Evolutionary conservation across 2,113 vertebrate genomes (phyloP), one percentile per base, ranked within the genome.

Genomic region (Aphyosemion australe): DNA sequence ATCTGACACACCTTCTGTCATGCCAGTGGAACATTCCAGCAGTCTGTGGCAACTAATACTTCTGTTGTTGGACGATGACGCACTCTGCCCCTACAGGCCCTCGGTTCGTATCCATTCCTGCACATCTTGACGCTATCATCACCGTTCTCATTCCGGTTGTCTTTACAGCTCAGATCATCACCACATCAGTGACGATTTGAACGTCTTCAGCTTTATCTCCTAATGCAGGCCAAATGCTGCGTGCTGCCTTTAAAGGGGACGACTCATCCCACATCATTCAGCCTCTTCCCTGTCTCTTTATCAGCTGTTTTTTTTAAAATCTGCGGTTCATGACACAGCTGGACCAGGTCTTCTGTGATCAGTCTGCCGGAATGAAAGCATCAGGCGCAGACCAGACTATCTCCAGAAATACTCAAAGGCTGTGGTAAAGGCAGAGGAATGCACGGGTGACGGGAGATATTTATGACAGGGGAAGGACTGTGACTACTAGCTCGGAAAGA

Each of bases 21-120:
- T 78, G 45, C 71, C 54, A 16, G 82, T 90, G 85, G 81, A 91
- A 92, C 89, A 92, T 92, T 93, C 89, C 91, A 80, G 71, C 84
- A 81, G 82, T 70, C 83, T 84, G 71, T 87, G 86, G 82, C 79
- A 92, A 87, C 81, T 84, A 84, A 41, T 63, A n/a, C 80, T 46
- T 69, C 72, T 78, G 74, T 76, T 76, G 70, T 71, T 54, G 73
- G 81, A 84, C 46, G 78, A 84, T 79, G 85, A 82, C 60, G 61
- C 47, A 74, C 9, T 73, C 69, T 74, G 34, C 55, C 42, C 68
- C 63, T 37, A 2, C 51, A 61, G 69, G 60, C 46, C 67, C 58
- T 31, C 12, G 6, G 57, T 64, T 76, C 63, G 72, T 65, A 72
- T 69, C 69, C 82, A 69, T 18, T 56, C 61, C 75, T 66, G 34